Conservation (phyloP, 2,113 vertebrate species). For the Tragelaphus strepsiceros region DNA sequence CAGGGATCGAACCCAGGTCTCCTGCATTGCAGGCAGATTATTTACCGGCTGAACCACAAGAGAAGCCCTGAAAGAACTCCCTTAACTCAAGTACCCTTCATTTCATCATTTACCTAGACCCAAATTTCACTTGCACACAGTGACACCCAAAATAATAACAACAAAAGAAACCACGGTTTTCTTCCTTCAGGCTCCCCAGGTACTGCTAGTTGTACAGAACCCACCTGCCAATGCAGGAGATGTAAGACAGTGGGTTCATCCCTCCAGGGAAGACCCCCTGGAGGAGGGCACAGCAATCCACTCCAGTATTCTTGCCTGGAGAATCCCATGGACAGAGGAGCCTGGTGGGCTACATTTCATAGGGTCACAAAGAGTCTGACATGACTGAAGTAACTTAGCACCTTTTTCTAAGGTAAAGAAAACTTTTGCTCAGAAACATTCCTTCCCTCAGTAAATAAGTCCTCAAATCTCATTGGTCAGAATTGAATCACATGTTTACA, state of each 20-base stretch:
- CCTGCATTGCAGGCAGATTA: no score
- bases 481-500: background rate
- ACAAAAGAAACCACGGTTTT: background rate
- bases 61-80: background rate
- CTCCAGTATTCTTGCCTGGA: background rate
- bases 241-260: background rate
- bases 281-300: background rate
- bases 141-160: background rate
- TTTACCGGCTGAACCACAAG: no score
- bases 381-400: background rate
- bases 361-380: background rate
- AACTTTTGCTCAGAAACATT: background rate
- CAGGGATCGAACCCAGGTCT: no score
- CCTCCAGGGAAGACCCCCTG: background rate
- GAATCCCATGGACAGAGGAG: background rate
- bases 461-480: background rate
- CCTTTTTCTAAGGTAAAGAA: background rate
- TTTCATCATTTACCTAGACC: background rate
- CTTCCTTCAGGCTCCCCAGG: background rate
- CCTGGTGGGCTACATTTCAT: background rate
- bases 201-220: background rate
- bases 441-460: background rate
- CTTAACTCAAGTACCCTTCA: background rate
- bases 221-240: background rate
- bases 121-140: background rate